Conservation (phyloP, 2,113 vertebrate genomes). For the Ovibos moschatus region DNA sequence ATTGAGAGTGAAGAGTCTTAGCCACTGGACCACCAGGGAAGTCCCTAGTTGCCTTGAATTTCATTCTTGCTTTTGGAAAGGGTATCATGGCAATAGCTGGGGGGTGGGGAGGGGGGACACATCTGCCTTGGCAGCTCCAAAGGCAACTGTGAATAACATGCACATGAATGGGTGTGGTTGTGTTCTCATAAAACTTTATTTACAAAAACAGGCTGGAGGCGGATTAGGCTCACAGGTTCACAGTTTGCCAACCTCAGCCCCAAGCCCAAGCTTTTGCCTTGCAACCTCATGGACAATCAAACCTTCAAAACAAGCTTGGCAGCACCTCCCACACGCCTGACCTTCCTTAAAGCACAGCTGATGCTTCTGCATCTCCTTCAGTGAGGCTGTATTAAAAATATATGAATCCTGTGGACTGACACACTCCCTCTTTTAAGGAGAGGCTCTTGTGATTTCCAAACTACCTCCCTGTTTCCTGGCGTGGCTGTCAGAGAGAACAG, state of each 20-base stretch:
- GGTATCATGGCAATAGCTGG: background rate
- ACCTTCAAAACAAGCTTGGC: background rate
- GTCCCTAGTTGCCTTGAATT: background rate
- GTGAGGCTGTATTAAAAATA: background rate
- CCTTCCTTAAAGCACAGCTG: background rate
- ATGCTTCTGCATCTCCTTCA: accelerated
- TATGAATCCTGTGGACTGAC: background rate
- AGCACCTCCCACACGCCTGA: accelerated
- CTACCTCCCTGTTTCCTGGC: background rate
- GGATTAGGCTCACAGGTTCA: no score
- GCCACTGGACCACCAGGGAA: background rate
- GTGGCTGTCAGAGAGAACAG: background rate
- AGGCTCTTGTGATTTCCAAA: background rate
- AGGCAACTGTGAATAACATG: background rate
- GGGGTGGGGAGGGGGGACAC: no score
- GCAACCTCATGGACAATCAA: background rate
- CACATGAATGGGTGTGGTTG: accelerated
- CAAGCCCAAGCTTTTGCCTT: background rate
- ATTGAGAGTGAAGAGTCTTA: background rate
- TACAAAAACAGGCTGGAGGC: background rate
- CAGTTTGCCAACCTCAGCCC: background rate
- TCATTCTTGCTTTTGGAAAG: background rate
- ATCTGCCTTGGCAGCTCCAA: background rate
- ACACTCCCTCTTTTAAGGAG: background rate
- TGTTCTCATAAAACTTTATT: slow-evolving; percentile 28